A percentile compares a stretch with the other conserved stretches of the same genome.
Conservation (phyloP, 2,888 invertebrate genomes). For the Blomia tropicalis region DNA sequence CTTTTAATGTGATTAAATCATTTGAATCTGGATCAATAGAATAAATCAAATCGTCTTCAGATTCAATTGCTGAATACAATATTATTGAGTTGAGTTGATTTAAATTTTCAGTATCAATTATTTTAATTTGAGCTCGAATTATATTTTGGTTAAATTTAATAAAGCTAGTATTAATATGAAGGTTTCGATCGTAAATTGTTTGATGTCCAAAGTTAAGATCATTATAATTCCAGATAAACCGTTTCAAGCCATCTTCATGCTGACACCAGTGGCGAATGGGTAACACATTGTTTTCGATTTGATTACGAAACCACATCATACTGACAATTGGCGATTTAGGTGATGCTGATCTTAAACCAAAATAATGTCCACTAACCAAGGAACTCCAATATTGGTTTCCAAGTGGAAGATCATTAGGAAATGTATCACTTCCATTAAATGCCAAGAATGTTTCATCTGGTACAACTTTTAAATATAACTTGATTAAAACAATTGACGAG, state of each 20-base stretch:
- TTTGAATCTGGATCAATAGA: conserved; percentile 39
- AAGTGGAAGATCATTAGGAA: neutral
- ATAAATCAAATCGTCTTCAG: conserved; percentile 40
- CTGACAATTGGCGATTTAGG: conserved; percentile 77
- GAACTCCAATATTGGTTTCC: conserved; percentile 56
- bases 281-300: conserved; percentile 29
- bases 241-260: conserved; percentile 60
- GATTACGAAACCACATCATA: conserved; percentile 82
- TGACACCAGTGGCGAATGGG: conserved; percentile 67
- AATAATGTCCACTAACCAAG: conserved; percentile 68
- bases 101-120: neutral
- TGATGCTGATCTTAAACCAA: conserved; percentile 77
- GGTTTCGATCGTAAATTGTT: conserved; percentile 61
- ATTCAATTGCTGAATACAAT: conserved; percentile 6
- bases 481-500: neutral
- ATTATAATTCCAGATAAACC: conserved; percentile 78
- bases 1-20: neutral
- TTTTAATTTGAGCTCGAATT: conserved; percentile 65
- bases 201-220: conserved; percentile 90
- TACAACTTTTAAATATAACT: neutral
- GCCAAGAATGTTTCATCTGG: neutral
- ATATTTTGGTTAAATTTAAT: conserved; percentile 78
- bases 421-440: neutral
- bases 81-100: conserved; percentile 32
- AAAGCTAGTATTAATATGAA: conserved; percentile 64